These are phyloP conservation scores for Agriopis leucophaearia DNA, from an alignment of 2,888 invertebrate genomes.

Conservation along the genomic window DNA sequence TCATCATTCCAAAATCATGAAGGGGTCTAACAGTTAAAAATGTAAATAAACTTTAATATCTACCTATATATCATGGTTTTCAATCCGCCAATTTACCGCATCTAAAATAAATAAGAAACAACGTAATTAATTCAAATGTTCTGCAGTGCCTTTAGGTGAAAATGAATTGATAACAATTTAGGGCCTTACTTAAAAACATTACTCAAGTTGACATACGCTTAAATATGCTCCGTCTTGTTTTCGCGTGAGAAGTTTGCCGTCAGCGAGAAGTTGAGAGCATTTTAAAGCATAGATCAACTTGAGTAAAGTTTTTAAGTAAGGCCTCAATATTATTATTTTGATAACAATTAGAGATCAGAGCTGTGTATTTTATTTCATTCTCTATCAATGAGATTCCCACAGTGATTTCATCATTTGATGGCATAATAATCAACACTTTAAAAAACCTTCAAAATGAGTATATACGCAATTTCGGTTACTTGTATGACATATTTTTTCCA, in stretches of 20 bases:
- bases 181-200: no score
- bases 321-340: no score
- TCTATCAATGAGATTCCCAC: conserved; percentile 86
- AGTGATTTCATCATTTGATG: conserved; percentile 71
- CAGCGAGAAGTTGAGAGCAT: no score
- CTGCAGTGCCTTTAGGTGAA: not conserved
- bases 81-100: not conserved
- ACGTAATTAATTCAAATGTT: not conserved
- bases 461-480: no score
- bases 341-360: conserved; percentile 60
- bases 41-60: not conserved
- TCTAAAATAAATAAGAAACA: not conserved
- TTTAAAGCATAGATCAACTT: no score
- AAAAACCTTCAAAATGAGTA: no score
- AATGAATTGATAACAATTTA: not conserved
- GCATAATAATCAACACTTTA: not conserved
- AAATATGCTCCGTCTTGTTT: no score
- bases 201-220: no score
- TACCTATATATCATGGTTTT: not conserved
- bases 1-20: conserved; percentile 65
- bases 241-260: no score
- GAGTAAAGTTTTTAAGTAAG: no score
- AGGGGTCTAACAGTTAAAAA: not conserved
- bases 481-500: no score
- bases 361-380: conserved; percentile 79